A percentile compares a stretch with the other conserved stretches of the same genome.
These are phyloP conservation scores for Gymnoscopelus braueri DNA, from an alignment of 2,797 vertebrate genomes.

Conservation along the genomic window DNA sequence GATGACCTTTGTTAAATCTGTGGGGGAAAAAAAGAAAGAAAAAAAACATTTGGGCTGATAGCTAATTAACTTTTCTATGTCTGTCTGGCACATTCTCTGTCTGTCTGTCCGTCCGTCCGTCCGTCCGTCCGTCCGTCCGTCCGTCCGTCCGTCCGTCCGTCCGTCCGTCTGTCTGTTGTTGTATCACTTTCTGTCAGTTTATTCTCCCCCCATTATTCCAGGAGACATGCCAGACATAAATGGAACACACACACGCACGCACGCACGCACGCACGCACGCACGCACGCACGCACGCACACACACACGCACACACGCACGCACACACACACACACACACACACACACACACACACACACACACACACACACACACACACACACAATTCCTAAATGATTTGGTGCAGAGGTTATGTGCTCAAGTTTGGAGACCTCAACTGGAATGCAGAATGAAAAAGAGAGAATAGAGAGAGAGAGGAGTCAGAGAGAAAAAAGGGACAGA, in stretches of 20 bases:
- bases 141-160: too few species aligned
- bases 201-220: conserved; percentile 36
- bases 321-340: conserved; percentile 8
- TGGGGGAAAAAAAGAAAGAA: too few species aligned
- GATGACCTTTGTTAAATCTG: too few species aligned
- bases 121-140: background rate
- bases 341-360: conserved; percentile 8
- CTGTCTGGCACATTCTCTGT: background rate
- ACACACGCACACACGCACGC: conserved; percentile 24
- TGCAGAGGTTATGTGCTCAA: background rate
- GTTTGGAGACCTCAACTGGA: background rate
- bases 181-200: background rate
- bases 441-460: background rate
- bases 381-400: conserved; percentile 14
- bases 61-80: background rate
- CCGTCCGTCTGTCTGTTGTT: conserved; percentile 6
- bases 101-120: background rate
- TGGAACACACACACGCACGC: background rate
- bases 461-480: background rate
- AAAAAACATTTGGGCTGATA: too few species aligned
- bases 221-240: conserved; percentile 47
- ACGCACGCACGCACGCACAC: background rate
- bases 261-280: conserved; percentile 1
- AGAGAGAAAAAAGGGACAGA: background rate
- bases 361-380: background rate